Evolutionary conservation across 2,888 invertebrate species (phyloP).

Genomic region (Junonia oenone): DNA sequence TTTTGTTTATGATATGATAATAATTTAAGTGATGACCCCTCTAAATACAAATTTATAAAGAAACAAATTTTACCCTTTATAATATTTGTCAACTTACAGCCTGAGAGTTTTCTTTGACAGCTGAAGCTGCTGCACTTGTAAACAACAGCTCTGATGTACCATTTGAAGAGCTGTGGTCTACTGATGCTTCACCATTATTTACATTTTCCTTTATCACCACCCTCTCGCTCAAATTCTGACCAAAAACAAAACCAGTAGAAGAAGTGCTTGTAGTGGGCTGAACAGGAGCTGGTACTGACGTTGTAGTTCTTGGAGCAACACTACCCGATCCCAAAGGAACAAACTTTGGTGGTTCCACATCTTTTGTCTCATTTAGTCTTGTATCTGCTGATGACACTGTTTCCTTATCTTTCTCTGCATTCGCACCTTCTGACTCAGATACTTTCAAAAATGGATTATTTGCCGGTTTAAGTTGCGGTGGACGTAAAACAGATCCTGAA

Average conservation of each 20-base stretch:
- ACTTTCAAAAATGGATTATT: slow-evolving; percentile 63
- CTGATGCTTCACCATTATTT: slow-evolving; percentile 66
- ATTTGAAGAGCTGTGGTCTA: slow-evolving; percentile 68
- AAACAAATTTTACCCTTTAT: not conserved
- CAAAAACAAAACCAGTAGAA: slow-evolving; percentile 89
- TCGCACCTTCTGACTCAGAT: slow-evolving; percentile 31
- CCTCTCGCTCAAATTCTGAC: slow-evolving; percentile 93
- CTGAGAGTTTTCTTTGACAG: slow-evolving; percentile 63
- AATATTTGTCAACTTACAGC: slow-evolving; percentile 32
- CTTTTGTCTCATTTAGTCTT: slow-evolving; percentile 48
- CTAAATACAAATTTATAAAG: not conserved
- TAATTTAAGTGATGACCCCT: no score
- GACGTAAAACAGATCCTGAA: slow-evolving; percentile 63
- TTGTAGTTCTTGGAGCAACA: slow-evolving; percentile 53
- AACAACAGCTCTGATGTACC: slow-evolving; percentile 86
- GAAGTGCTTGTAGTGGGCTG: slow-evolving; percentile 61
- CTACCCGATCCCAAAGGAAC: slow-evolving; percentile 65
- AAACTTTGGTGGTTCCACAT: slow-evolving; percentile 65
- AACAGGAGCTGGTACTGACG: slow-evolving; percentile 71
- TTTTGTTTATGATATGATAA: no score
- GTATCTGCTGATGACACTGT: slow-evolving; percentile 36
- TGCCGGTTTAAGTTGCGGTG: slow-evolving; percentile 62
- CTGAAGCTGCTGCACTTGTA: slow-evolving; percentile 83
- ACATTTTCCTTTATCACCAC: slow-evolving; percentile 83
- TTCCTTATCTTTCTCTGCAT: slow-evolving; percentile 44